Evolutionary conservation across 2,797 vertebrate genomes (phyloP).

Genomic region (Gymnopithys bicolor): DNA sequence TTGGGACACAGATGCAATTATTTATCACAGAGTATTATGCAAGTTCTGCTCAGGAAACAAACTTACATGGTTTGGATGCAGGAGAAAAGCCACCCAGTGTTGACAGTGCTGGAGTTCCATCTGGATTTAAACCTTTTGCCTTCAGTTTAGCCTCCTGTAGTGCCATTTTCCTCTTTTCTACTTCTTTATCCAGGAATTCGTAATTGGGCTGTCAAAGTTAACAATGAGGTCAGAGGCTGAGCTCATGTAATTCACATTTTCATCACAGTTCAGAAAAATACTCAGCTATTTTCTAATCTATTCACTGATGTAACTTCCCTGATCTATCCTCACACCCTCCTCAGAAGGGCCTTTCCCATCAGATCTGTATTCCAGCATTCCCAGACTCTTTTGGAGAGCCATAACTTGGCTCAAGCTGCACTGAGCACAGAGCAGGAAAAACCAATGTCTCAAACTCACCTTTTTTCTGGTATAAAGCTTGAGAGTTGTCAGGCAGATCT

Average conservation of each 20-base stretch:
- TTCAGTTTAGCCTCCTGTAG: constrained; percentile 96
- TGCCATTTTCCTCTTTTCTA: constrained; percentile 93
- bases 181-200: constrained; percentile 95
- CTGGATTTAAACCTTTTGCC: constrained; percentile 96
- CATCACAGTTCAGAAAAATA: background rate
- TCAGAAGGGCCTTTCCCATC: no score
- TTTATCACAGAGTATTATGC: rapidly evolving
- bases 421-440: background rate
- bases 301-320: rapidly evolving
- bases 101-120: constrained; percentile 95
- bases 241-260: background rate
- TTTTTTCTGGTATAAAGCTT: constrained; percentile 96
- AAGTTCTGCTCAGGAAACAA: background rate
- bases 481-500: constrained; percentile 94
- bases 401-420: background rate
- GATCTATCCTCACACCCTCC: background rate
- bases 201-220: constrained; percentile 88
- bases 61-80: constrained; percentile 93
- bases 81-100: constrained; percentile 95
- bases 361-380: rapidly evolving
- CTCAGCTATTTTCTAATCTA: background rate
- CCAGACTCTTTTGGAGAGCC: background rate
- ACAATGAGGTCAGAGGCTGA: background rate
- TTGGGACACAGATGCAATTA: background rate
- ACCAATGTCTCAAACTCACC: constrained; percentile 64